phyloP scores from a whole-genome alignment of 30 jellyfish, hydroid and myxozoan genomes.

The Pseudorhiza aurosa region DNA sequence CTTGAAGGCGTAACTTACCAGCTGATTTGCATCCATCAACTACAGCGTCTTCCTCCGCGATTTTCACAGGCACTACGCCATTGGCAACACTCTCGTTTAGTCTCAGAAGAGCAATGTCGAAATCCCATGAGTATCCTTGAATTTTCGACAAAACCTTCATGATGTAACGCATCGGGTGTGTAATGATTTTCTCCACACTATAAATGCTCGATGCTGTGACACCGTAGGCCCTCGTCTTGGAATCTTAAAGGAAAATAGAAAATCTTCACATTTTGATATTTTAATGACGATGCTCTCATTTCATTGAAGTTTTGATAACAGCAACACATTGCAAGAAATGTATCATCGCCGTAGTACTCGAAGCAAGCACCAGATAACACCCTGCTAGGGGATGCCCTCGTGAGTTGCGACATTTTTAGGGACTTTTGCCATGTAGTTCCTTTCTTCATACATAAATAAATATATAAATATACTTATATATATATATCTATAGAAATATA shows the following conservation, averaged over 20 bases:
- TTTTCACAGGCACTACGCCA: background rate
- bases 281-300: too few relatives aligned
- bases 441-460: too few relatives aligned
- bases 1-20: conserved; percentile 39
- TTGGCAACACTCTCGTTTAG: conserved; percentile 15
- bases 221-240: background rate
- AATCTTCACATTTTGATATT: too few relatives aligned
- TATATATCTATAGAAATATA: too few relatives aligned
- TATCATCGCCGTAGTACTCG: too few relatives aligned
- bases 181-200: conserved; percentile 24
- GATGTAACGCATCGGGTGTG: conserved; percentile 6
- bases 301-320: too few relatives aligned
- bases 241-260: background rate
- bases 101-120: conserved; percentile 39
- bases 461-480: too few relatives aligned
- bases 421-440: too few relatives aligned
- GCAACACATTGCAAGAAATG: too few relatives aligned
- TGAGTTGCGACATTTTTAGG: too few relatives aligned
- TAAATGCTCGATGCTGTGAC: background rate
- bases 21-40: conserved; percentile 41
- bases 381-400: too few relatives aligned
- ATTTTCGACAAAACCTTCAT: background rate
- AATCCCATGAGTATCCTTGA: conserved; percentile 21
- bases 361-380: too few relatives aligned
- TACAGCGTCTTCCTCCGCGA: background rate